Conservation (phyloP, 2,888 invertebrate genomes). For the Diaperis boleti region DNA sequence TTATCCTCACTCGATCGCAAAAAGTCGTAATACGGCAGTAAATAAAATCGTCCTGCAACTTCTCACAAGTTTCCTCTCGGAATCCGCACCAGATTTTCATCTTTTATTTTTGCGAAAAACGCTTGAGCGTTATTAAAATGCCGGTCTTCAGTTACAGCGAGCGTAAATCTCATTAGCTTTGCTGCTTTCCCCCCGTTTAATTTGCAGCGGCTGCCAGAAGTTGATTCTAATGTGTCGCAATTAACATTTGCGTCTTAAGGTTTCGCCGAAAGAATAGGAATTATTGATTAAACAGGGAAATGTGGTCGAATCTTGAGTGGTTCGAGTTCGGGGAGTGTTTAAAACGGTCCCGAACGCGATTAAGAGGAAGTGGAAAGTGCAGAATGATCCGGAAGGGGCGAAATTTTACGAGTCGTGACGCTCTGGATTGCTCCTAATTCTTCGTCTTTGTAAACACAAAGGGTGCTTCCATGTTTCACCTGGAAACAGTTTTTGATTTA, state of each 20-base stretch:
- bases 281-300: constrained; percentile 5
- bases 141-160: constrained; percentile 10
- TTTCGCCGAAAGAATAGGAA: constrained; percentile 3
- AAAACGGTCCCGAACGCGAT: background rate
- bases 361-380: background rate
- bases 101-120: background rate
- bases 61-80: background rate
- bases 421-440: background rate
- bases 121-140: constrained; percentile 12
- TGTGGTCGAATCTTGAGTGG: background rate
- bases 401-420: background rate
- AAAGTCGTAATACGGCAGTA: background rate
- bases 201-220: constrained; percentile 7
- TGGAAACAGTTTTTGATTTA: no score
- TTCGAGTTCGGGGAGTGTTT: background rate
- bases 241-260: constrained; percentile 3
- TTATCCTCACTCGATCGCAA: background rate
- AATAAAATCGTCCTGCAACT: background rate
- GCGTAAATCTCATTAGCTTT: constrained; percentile 19
- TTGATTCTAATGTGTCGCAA: constrained; percentile 6
- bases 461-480: no score
- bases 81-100: background rate
- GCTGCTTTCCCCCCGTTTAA: constrained; percentile 8
- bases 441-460: background rate
- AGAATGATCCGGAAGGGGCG: background rate